Evolutionary conservation across 1,140 invertebrate genomes (phyloP), one percentile per base, ranked within the genome.

Genomic region (Cylas formicarius): DNA sequence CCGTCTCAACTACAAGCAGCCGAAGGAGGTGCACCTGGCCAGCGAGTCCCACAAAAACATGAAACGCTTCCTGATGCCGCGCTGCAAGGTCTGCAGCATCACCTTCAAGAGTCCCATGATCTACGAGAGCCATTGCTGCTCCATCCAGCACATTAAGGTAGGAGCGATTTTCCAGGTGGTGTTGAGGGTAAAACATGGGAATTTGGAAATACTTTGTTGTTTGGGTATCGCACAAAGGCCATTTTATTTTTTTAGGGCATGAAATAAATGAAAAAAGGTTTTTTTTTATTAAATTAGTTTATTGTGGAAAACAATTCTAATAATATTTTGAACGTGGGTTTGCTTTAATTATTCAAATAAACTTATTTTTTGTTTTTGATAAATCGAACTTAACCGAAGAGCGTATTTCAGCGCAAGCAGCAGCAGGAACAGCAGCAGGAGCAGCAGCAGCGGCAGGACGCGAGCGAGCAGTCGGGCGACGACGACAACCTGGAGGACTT

Each of bases 401-500:
- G n/a, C n/a, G n/a, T n/a, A n/a, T n/a, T n/a, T n/a, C 50, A 81
- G 78, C 70, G 72, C 29, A 81, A 82, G 56, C 74, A 75, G 13
- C 60, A 65, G 24, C 24, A 53, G 62, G 70, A 71, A 58, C 58
- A 43, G 52, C 41, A 67, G 33, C n/a, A n/a, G n/a, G n/a, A n/a
- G n/a, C n/a, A n/a, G n/a, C n/a, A n/a, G n/a, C n/a, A n/a, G n/a
- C n/a, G 53, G 61, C n/a, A n/a, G n/a, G 31, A 23, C 9, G 13
- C n/a, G 23, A 56, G 50, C 31, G 56, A 52, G 11, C 48, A 31
- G 11, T 81, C 77, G 51, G 78, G 79, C 54, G 81, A 83, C 47
- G 80, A 81, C 33, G 81, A 84, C 61, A 81, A 86, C 69, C 72
- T 87, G 29, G 83, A 86, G 36, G 86, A 86, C 59, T 87, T 87